Conservation (phyloP, 2,113 vertebrate genomes). For the Cephalophus harveyi region DNA sequence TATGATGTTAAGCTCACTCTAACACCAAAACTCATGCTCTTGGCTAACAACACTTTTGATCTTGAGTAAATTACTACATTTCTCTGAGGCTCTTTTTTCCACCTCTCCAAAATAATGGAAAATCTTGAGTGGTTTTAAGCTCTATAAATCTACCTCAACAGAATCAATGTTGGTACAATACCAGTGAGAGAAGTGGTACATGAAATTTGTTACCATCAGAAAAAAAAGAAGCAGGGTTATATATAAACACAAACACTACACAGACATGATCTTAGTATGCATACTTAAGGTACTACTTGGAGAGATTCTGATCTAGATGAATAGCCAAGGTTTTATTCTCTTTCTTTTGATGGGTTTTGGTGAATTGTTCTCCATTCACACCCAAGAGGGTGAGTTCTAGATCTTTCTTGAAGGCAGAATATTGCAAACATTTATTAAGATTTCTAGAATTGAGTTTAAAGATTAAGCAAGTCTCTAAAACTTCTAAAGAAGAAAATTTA, state of each 20-base stretch:
- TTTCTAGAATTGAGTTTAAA: background rate
- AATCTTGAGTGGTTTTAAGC: background rate
- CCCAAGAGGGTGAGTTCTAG: background rate
- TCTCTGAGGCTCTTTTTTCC: background rate
- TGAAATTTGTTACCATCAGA: background rate
- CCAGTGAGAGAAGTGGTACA: background rate
- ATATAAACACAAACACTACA: background rate
- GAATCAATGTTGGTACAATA: background rate
- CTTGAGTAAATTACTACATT: background rate
- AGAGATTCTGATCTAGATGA: background rate
- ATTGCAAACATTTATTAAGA: background rate
- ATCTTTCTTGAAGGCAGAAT: background rate
- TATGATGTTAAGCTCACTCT: background rate
- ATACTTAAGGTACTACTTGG: background rate
- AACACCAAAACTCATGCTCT: background rate
- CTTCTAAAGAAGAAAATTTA: background rate
- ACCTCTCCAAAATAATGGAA: constrained; percentile 5
- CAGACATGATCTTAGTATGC: background rate
- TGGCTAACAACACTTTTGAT: background rate
- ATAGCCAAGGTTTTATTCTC: background rate
- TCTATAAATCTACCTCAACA: background rate
- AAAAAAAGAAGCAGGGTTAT: background rate
- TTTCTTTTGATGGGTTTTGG: background rate
- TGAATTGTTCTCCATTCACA: background rate
- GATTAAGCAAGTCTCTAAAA: background rate